Evolutionary conservation across 1,140 invertebrate genomes (phyloP).

Genomic region (Brachionus rubens): DNA sequence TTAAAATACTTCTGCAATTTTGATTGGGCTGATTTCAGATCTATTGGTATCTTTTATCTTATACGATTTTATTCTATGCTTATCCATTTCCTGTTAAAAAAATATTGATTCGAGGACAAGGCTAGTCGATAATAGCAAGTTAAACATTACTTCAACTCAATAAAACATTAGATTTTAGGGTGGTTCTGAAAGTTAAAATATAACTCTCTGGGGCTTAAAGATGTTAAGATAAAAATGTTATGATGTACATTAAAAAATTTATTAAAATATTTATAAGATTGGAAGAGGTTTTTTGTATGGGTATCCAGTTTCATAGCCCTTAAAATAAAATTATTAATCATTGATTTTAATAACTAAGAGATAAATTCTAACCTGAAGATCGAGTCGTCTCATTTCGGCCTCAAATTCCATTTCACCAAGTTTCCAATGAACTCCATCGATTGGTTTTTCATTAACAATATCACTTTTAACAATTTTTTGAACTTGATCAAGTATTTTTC

Average conservation of each 20-base stretch:
- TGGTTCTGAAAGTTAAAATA: no score
- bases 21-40: neutral
- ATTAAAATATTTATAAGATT: no score
- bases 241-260: no score
- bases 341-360: neutral
- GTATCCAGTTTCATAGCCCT: slow-evolving; percentile 25
- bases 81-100: slow-evolving; percentile 19
- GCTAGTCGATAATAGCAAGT: no score
- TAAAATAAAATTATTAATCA: neutral
- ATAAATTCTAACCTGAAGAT: slow-evolving; percentile 57
- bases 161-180: no score
- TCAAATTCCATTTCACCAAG: slow-evolving; percentile 95
- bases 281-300: neutral
- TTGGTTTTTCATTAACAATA: slow-evolving; percentile 53
- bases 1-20: slow-evolving; percentile 37
- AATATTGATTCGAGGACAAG: no score
- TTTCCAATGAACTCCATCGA: slow-evolving; percentile 69
- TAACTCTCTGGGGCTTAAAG: no score
- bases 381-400: slow-evolving; percentile 92
- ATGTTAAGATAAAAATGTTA: no score
- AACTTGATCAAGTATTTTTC: slow-evolving; percentile 24
- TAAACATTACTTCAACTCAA: no score
- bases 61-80: neutral
- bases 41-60: neutral
- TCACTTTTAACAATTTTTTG: slow-evolving; percentile 10